Conservation (phyloP, 2,113 vertebrate species). For the Regulus satrapa region DNA sequence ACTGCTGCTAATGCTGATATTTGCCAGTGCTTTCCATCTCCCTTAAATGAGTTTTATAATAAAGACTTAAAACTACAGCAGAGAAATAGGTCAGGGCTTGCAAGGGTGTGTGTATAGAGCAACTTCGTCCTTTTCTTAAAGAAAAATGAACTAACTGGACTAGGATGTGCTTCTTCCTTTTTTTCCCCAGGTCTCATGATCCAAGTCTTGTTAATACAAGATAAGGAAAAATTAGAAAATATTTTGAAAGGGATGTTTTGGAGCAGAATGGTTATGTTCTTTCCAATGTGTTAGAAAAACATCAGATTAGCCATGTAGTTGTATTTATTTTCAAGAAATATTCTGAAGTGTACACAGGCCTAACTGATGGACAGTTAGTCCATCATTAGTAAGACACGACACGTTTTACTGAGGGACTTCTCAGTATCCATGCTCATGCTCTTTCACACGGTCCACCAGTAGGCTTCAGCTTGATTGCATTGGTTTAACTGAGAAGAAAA, state of each 20-base stretch:
- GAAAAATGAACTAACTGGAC: background rate
- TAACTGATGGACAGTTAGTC: background rate
- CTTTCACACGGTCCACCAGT: background rate
- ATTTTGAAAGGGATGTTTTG: background rate
- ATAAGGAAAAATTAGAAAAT: background rate
- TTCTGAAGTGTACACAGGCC: background rate
- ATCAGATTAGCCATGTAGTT: background rate
- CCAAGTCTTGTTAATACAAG: background rate
- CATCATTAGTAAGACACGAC: too few relatives aligned
- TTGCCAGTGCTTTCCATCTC: background rate
- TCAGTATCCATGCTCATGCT: background rate
- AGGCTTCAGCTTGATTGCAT: background rate
- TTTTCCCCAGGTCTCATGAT: background rate
- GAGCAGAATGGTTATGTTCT: background rate
- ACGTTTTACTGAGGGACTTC: background rate
- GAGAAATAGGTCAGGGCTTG: background rate
- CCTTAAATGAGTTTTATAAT: background rate
- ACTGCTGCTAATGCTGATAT: background rate
- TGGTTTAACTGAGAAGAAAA: background rate
- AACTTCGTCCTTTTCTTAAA: background rate
- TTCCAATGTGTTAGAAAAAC: background rate
- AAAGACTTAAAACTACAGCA: background rate
- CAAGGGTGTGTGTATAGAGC: background rate
- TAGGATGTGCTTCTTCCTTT: background rate
- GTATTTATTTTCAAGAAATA: background rate